A percentile compares a stretch with the other conserved stretches of the same genome.
These are phyloP conservation scores for Paracyclopina nana DNA, from an alignment of 1,140 invertebrate genomes.

Conservation along the genomic window DNA sequence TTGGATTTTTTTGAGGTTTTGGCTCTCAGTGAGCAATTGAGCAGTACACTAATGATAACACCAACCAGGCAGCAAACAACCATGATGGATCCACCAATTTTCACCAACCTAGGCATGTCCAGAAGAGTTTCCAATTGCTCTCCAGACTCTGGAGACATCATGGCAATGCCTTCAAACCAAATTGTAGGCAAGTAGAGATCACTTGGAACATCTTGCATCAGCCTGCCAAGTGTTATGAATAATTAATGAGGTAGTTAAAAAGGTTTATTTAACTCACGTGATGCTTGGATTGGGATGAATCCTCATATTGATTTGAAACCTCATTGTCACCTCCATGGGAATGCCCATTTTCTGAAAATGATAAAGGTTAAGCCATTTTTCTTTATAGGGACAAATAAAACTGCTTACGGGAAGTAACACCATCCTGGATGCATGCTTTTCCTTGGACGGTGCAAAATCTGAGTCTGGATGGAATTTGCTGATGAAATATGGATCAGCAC, in stretches of 20 bases:
- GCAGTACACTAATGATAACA: not conserved
- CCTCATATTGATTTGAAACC: not conserved
- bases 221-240: not conserved
- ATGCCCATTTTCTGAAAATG: not conserved
- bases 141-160: not conserved
- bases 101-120: not conserved
- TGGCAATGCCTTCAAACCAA: not conserved
- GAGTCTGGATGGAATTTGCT: not conserved
- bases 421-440: not conserved
- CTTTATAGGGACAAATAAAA: not conserved
- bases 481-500: not conserved
- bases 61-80: not conserved
- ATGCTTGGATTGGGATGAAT: not conserved
- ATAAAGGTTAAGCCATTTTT: not conserved
- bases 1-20: too few relatives aligned
- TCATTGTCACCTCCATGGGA: conserved; percentile 1
- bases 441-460: not conserved
- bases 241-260: not conserved
- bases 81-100: not conserved
- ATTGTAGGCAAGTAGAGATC: not conserved
- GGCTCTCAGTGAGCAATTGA: too few relatives aligned
- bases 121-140: not conserved
- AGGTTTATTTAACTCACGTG: not conserved
- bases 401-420: not conserved
- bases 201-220: not conserved